Conservation (phyloP, 92 coral and sea anemone species). For the Bergia puertoricense region DNA sequence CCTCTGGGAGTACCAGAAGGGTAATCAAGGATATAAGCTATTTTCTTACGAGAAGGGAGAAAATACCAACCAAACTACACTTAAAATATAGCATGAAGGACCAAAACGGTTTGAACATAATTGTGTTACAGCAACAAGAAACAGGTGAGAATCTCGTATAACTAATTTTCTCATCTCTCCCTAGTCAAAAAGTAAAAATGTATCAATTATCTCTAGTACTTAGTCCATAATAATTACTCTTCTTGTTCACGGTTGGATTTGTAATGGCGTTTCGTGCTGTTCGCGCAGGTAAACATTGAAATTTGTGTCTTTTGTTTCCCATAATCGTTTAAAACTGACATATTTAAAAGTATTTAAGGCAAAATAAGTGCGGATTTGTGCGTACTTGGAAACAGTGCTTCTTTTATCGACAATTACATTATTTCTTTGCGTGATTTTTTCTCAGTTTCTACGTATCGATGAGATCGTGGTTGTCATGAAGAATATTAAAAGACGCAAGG, state of each 20-base stretch:
- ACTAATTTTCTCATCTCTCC: not conserved
- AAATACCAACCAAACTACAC: not conserved
- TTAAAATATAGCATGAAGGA: not conserved
- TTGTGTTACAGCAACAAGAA: not conserved
- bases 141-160: not conserved
- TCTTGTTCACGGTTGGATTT: not conserved
- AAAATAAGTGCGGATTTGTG: not conserved
- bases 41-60: not conserved
- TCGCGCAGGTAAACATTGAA: conserved; percentile 26
- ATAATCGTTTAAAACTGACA: not conserved
- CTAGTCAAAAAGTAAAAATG: not conserved
- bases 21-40: not conserved
- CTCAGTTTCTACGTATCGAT: no score
- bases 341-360: not conserved
- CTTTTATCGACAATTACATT: no score
- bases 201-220: conserved; percentile 19
- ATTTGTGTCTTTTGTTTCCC: not conserved
- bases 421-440: no score
- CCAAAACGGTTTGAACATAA: not conserved
- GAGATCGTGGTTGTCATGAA: no score
- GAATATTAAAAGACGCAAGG: no score
- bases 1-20: not conserved
- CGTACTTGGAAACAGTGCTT: not conserved
- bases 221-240: not conserved
- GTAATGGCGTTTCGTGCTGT: conserved; percentile 21